A percentile compares a stretch with the other conserved stretches of the same genome.
These are phyloP conservation scores for Panthera uncia DNA, from an alignment of 2,113 vertebrate species.

Conservation along the genomic window DNA sequence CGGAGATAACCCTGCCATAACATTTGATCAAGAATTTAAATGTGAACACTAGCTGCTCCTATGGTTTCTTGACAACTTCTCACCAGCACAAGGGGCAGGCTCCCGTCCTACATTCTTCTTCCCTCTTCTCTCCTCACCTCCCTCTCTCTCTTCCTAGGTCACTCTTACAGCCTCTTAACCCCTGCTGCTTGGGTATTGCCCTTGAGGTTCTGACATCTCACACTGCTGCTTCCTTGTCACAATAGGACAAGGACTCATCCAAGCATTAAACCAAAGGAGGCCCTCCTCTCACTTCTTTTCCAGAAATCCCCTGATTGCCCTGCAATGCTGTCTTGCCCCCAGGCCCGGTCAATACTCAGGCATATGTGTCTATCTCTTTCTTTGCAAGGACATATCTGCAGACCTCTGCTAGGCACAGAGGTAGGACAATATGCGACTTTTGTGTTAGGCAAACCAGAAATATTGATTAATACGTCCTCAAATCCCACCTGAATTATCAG, in stretches of 20 bases:
- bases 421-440: rapidly evolving
- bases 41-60: neutral
- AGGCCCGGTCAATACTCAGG: neutral
- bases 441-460: neutral
- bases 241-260: neutral
- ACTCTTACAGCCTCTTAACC: neutral
- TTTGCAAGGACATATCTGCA: neutral
- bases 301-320: neutral
- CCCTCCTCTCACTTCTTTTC: neutral
- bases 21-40: neutral
- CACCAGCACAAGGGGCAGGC: neutral
- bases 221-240: neutral
- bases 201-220: neutral
- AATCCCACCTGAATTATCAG: neutral
- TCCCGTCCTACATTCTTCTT: rapidly evolving
- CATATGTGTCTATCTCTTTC: neutral
- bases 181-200: neutral
- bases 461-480: neutral
- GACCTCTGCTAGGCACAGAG: neutral
- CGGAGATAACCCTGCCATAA: neutral
- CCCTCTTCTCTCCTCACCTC: neutral
- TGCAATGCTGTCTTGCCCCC: too few relatives aligned
- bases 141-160: neutral
- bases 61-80: neutral
- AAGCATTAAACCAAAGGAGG: neutral